A percentile compares a stretch with the other conserved stretches of the same genome.
Evolutionary conservation across 2,888 invertebrate genomes (phyloP).

Genomic region (Drosophila fungiperda): DNA sequence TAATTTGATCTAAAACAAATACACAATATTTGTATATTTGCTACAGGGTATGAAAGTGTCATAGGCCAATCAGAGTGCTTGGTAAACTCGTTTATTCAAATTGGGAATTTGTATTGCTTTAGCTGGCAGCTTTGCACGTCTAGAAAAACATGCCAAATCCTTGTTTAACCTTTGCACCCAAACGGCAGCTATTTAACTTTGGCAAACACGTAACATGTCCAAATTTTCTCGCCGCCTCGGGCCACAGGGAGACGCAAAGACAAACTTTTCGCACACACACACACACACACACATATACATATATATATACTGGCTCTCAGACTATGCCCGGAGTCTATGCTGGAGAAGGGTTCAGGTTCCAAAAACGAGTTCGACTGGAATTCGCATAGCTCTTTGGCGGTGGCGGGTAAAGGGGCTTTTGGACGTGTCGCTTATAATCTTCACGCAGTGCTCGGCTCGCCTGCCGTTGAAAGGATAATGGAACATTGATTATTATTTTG

Average conservation of each 20-base stretch:
- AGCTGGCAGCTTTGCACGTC: conserved; percentile 51
- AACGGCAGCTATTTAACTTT: conserved; percentile 76
- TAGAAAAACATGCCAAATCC: conserved; percentile 77
- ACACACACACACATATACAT: conserved; percentile 11
- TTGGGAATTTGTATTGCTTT: conserved; percentile 33
- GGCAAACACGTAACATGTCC: conserved; percentile 80
- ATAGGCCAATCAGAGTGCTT: conserved; percentile 32
- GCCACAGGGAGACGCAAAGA: conserved; percentile 46
- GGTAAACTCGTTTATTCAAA: conserved; percentile 34
- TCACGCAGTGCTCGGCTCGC: conserved; percentile 65
- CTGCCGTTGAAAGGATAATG: conserved; percentile 70
- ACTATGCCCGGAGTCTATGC: not conserved
- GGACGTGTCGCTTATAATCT: conserved; percentile 74
- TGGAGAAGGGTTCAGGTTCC: conserved; percentile 50
- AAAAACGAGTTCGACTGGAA: conserved; percentile 73
- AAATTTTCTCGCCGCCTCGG: conserved; percentile 79
- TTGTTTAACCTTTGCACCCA: conserved; percentile 83
- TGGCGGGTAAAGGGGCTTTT: conserved; percentile 28
- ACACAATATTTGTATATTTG: not conserved
- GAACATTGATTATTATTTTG: conserved; percentile 77
- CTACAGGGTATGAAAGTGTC: conserved; percentile 20
- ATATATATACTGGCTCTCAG: not conserved
- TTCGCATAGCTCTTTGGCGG: conserved; percentile 43
- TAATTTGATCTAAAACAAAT: not conserved
- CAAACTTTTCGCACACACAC: conserved; percentile 69